phyloP scores from a whole-genome alignment of 2,797 vertebrate genomes.

The Urocyon cinereoargenteus region DNA sequence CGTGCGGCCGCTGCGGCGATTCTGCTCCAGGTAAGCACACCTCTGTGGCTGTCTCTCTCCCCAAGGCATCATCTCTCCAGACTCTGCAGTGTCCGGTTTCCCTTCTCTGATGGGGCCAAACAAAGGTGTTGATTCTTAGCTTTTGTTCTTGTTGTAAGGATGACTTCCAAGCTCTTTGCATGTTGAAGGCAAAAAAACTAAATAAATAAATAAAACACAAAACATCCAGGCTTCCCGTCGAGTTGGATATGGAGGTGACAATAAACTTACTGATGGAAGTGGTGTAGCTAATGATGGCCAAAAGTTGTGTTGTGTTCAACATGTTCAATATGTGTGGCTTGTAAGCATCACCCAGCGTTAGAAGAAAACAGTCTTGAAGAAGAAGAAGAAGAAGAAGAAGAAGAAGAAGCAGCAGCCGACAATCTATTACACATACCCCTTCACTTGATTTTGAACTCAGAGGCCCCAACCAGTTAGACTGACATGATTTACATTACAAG shows the following conservation, averaged over 20 bases:
- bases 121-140: neutral
- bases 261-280: neutral
- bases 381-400: too few species aligned
- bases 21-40: neutral
- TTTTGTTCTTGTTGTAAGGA: neutral
- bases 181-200: neutral
- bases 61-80: neutral
- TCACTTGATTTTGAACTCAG: neutral
- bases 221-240: rapidly evolving
- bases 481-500: neutral
- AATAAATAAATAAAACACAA: neutral
- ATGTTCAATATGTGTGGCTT: neutral
- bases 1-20: rapidly evolving
- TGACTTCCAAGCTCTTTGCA: neutral
- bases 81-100: neutral
- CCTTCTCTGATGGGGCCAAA: neutral
- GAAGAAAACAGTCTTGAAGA: neutral
- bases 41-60: neutral
- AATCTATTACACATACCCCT: rapidly evolving
- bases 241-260: neutral
- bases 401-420: too few species aligned
- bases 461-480: neutral
- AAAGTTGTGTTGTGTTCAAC: neutral
- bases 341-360: neutral
- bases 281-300: rapidly evolving